Conservation (phyloP, 2,113 vertebrate genomes). For the Oreotragus oreotragus region DNA sequence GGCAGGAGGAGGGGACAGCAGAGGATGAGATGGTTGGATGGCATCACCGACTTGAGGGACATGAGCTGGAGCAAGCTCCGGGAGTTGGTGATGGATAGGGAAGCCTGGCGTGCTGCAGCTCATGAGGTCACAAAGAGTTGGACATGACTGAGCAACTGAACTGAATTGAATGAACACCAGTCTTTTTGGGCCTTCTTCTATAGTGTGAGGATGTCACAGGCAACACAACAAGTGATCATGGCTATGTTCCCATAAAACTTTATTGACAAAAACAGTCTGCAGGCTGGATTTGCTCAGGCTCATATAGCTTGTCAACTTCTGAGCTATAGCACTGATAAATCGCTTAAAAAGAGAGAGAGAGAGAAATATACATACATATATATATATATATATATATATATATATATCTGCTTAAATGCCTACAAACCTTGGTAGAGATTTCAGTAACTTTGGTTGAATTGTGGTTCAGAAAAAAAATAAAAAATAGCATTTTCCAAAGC, state of each 20-base stretch:
- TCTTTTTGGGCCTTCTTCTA: neutral
- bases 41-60: neutral
- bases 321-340: neutral
- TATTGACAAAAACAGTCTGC: neutral
- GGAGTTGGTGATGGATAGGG: neutral
- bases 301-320: neutral
- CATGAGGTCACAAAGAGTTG: neutral
- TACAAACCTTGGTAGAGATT: constrained; percentile 1
- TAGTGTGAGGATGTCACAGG: neutral
- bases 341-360: neutral
- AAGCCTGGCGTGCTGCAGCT: neutral
- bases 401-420: neutral
- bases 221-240: neutral
- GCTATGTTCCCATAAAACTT: neutral
- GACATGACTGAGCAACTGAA: neutral
- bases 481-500: neutral
- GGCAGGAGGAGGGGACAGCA: neutral
- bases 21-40: neutral
- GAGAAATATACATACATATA: no score
- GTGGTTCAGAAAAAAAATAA: neutral
- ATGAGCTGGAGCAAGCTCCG: neutral
- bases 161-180: neutral
- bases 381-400: no score
- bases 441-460: neutral
- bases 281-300: neutral